phyloP scores from a whole-genome alignment of 2,113 vertebrate species.

The Carettochelys insculpta region DNA sequence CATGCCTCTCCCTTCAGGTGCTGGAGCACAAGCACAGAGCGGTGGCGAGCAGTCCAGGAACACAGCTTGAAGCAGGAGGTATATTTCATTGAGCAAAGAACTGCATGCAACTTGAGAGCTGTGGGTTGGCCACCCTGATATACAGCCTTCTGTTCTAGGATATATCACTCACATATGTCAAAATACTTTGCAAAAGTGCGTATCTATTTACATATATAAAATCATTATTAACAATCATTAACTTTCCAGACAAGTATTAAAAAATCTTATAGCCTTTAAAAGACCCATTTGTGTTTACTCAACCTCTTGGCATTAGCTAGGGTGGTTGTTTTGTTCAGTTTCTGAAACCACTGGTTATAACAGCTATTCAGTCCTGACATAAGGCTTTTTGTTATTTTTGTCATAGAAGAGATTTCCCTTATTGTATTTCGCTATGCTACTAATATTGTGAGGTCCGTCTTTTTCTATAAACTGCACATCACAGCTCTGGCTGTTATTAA shows the following conservation, averaged over 20 bases:
- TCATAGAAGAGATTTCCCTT: background rate
- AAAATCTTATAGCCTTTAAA: background rate
- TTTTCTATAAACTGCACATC: background rate
- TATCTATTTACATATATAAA: background rate
- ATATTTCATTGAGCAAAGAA: too few relatives aligned
- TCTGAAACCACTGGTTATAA: background rate
- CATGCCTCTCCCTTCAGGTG: too few relatives aligned
- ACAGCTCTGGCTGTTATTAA: background rate
- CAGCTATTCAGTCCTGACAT: background rate
- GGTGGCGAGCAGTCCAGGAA: too few relatives aligned
- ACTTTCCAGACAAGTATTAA: background rate
- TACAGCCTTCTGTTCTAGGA: too few relatives aligned
- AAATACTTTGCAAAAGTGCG: background rate
- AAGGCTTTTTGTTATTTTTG: background rate
- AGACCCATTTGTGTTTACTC: background rate
- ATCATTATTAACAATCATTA: background rate
- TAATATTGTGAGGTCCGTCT: background rate
- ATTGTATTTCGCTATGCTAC: background rate
- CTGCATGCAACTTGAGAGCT: too few relatives aligned
- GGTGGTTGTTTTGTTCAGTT: background rate
- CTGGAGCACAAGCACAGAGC: too few relatives aligned
- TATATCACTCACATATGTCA: background rate
- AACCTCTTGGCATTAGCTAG: background rate
- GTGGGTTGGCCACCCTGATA: too few relatives aligned
- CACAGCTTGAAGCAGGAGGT: too few relatives aligned